Conservation (phyloP, 2,113 vertebrate genomes). For the Periophthalmodon schlosseri region DNA sequence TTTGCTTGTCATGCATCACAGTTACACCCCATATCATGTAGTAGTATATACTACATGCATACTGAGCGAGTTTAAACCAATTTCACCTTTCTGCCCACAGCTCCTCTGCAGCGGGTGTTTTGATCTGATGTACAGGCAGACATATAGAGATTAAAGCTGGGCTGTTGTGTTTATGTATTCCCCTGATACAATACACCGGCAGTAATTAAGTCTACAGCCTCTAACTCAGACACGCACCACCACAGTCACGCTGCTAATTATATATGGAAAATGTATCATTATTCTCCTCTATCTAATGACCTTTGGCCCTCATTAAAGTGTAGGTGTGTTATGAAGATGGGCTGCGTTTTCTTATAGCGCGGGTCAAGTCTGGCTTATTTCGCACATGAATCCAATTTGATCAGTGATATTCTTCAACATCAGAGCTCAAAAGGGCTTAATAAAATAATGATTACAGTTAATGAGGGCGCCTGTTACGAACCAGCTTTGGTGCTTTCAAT, state of each 20-base stretch:
- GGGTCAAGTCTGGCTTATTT: constrained; percentile 7
- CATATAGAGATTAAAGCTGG: neutral
- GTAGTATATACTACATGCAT: neutral
- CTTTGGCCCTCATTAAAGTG: constrained; percentile 41
- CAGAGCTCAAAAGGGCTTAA: constrained; percentile 9
- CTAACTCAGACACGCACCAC: neutral
- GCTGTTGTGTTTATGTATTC: constrained; percentile 5
- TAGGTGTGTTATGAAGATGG: constrained; percentile 17
- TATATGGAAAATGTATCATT: constrained; percentile 35
- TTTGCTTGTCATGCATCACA: neutral
- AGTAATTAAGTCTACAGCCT: neutral
- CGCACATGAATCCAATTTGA: neutral
- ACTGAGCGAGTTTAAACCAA: neutral
- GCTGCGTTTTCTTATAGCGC: neutral
- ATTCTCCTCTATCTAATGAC: constrained; percentile 10
- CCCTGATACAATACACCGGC: neutral
- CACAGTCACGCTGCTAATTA: constrained; percentile 27
- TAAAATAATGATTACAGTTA: constrained; percentile 9
- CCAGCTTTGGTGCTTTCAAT: neutral
- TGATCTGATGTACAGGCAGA: constrained; percentile 19
- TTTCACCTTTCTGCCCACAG: constrained; percentile 6
- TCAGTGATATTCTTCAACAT: constrained; percentile 5
- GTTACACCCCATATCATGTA: neutral
- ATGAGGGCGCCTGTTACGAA: constrained; percentile 8
- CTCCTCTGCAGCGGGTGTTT: neutral